These are phyloP conservation scores for Catalaphyllia jardinei DNA, from an alignment of 64 coral and sea anemone genomes.

Conservation along the genomic window DNA sequence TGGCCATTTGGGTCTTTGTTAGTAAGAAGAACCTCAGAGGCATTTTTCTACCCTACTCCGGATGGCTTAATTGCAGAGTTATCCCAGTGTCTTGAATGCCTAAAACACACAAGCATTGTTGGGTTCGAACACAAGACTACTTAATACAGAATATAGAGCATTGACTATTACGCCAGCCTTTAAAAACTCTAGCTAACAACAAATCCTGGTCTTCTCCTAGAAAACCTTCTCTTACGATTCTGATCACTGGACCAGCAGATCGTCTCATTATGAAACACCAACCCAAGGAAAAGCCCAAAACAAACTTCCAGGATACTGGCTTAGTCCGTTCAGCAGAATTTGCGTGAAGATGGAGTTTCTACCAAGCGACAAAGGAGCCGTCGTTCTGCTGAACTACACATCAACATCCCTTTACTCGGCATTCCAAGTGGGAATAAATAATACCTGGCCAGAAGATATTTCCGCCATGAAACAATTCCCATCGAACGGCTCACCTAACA, in stretches of 20 bases:
- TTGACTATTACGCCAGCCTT: no score
- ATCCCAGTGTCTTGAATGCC: no score
- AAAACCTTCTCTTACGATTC: background rate
- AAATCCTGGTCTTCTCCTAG: background rate
- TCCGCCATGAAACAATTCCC: background rate
- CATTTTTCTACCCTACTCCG: no score
- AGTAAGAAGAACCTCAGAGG: no score
- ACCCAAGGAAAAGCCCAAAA: background rate
- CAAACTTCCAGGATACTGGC: constrained; percentile 12
- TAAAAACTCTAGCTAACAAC: background rate
- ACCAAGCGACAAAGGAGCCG: background rate
- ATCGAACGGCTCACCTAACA: background rate
- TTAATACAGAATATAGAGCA: no score
- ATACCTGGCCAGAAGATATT: background rate
- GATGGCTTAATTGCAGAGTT: no score
- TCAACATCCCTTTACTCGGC: background rate
- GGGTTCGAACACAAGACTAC: no score
- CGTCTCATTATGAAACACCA: background rate
- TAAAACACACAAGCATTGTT: no score
- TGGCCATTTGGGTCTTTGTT: no score
- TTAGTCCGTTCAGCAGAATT: background rate
- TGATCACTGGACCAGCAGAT: background rate
- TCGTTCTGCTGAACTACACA: background rate
- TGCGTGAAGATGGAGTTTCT: background rate
- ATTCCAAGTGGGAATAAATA: background rate